Evolutionary conservation across 2,797 vertebrate species (phyloP).

Genomic region (Capromys pilorides): DNA sequence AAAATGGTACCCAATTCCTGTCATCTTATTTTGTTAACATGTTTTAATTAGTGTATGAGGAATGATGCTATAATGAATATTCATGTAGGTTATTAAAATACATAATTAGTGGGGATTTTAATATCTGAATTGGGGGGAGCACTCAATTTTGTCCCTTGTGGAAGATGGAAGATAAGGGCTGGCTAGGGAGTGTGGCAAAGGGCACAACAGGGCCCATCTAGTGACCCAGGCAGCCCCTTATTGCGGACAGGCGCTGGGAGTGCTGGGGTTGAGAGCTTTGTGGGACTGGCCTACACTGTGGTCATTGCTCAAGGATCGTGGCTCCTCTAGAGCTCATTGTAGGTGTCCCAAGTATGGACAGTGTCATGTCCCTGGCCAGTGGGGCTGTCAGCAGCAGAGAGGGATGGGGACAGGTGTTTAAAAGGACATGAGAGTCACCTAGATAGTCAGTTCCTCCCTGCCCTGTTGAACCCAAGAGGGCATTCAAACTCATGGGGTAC

Average conservation of each 20-base stretch:
- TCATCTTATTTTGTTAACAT: conserved; percentile 81
- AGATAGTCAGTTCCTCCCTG: too few relatives aligned
- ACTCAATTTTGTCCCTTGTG: conserved; percentile 66
- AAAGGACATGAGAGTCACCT: background rate
- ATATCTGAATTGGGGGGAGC: conserved; percentile 80
- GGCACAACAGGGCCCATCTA: background rate
- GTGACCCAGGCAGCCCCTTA: too few relatives aligned
- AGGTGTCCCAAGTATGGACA: accelerated
- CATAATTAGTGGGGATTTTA: conserved; percentile 82
- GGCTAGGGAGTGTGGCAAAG: background rate
- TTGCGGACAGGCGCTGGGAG: too few relatives aligned
- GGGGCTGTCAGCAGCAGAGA: too few relatives aligned
- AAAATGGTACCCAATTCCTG: conserved; percentile 59
- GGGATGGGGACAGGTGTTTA: accelerated
- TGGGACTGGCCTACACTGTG: too few relatives aligned
- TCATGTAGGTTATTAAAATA: conserved; percentile 86
- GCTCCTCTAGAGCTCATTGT: accelerated
- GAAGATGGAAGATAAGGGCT: background rate
- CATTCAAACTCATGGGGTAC: background rate
- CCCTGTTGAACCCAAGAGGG: accelerated
- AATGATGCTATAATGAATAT: conserved; percentile 85
- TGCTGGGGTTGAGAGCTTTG: background rate
- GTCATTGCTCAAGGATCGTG: background rate
- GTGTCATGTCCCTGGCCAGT: background rate
- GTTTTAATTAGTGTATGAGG: conserved; percentile 86